Conservation (phyloP, 2,113 vertebrate species). For the Numenius arquata region DNA sequence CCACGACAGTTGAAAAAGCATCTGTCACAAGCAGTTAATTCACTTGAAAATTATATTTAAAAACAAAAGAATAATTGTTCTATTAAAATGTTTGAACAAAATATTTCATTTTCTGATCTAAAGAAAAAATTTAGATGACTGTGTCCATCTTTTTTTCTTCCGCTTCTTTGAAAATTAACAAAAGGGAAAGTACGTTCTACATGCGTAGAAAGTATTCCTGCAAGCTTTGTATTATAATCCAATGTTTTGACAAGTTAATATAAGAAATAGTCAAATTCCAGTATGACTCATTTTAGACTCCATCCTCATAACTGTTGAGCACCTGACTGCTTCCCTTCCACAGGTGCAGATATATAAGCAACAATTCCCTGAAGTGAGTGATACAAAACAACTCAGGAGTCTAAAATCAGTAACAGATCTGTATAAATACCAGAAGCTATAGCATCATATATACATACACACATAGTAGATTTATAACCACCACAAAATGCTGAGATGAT, state of each 20-base stretch:
- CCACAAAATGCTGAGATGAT: background rate
- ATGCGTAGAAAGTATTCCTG: background rate
- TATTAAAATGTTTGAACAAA: slow-evolving; percentile 37
- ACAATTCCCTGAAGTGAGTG: background rate
- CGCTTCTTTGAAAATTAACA: slow-evolving; percentile 30
- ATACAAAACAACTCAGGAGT: background rate
- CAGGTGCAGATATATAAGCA: background rate
- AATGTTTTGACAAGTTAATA: slow-evolving; percentile 58
- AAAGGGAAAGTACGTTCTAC: slow-evolving; percentile 16
- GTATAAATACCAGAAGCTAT: background rate
- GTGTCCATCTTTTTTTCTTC: slow-evolving; percentile 21
- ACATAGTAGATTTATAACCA: background rate
- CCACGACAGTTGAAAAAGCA: background rate
- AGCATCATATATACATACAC: background rate
- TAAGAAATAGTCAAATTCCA: slow-evolving; percentile 46
- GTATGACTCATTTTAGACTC: slow-evolving; percentile 49
- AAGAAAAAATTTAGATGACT: slow-evolving; percentile 18
- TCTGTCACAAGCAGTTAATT: slow-evolving; percentile 9
- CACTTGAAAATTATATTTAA: slow-evolving; percentile 4
- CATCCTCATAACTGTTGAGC: background rate
- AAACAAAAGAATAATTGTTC: slow-evolving; percentile 28
- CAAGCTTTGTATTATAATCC: slow-evolving; percentile 31
- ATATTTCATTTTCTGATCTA: slow-evolving; percentile 16
- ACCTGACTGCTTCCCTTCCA: background rate
- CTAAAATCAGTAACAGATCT: background rate